These are phyloP conservation scores for Agrochola lota DNA, from an alignment of 2,888 invertebrate species.

Conservation along the genomic window DNA sequence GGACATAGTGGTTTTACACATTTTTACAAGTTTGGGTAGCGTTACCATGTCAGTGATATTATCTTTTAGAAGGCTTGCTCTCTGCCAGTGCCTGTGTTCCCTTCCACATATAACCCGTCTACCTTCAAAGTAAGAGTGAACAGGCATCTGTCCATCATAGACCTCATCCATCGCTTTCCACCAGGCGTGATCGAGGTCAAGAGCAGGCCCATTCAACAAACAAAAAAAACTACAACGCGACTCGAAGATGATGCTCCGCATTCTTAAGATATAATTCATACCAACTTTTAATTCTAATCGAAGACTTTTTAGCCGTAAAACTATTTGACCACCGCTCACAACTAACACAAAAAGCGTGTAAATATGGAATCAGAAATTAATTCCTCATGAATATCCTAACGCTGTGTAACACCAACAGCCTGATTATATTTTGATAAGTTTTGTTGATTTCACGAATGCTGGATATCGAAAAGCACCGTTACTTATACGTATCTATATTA, in stretches of 20 bases:
- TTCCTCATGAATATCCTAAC: neutral
- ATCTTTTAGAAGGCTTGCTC: neutral
- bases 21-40: neutral
- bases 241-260: neutral
- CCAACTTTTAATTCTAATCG: neutral
- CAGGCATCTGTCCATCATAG: neutral
- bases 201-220: neutral
- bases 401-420: neutral
- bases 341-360: neutral
- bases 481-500: neutral
- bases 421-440: neutral
- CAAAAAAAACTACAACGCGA: neutral
- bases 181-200: neutral
- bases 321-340: neutral
- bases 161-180: neutral
- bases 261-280: neutral
- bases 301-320: neutral
- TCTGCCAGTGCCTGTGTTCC: neutral
- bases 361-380: neutral
- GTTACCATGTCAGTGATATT: neutral
- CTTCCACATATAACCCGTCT: neutral
- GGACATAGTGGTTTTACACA: neutral
- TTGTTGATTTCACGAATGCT: neutral
- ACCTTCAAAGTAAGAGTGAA: neutral
- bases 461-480: constrained; percentile 22